phyloP scores from a whole-genome alignment of 2,888 invertebrate genomes.

The Perizoma affinitatum region DNA sequence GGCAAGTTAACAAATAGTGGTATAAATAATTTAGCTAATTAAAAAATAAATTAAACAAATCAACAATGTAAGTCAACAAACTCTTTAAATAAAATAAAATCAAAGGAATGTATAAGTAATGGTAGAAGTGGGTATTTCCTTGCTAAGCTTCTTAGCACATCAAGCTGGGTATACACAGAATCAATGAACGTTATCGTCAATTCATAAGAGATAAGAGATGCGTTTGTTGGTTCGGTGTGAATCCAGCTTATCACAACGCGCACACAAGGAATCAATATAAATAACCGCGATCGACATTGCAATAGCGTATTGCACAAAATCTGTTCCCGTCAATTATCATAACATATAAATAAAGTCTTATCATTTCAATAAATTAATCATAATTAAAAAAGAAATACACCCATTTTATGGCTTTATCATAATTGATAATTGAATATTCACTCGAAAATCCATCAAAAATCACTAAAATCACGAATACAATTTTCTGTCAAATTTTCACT shows the following conservation, averaged over 20 bases:
- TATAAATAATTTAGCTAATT: conserved; percentile 14
- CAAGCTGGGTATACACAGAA: not conserved
- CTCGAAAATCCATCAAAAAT: no score
- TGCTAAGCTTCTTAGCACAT: conserved; percentile 2
- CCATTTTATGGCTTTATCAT: conserved; percentile 50
- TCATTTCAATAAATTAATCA: conserved; percentile 44
- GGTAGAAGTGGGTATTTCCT: conserved; percentile 22
- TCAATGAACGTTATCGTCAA: not conserved
- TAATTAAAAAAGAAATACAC: conserved; percentile 37
- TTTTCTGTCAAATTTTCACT: not conserved
- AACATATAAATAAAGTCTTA: conserved; percentile 51
- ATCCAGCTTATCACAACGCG: no score
- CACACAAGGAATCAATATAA: not conserved
- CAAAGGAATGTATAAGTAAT: conserved; percentile 58
- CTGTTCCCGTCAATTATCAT: conserved; percentile 19
- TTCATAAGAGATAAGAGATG: no score
- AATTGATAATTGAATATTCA: conserved; percentile 11
- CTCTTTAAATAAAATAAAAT: conserved; percentile 42
- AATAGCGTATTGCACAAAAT: conserved; percentile 40
- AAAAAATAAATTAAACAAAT: conserved; percentile 54
- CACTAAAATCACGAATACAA: conserved; percentile 2
- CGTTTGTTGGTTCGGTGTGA: no score
- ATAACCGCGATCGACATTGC: conserved; percentile 14
- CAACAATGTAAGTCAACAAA: conserved; percentile 49
- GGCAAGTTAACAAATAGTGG: conserved; percentile 51